These are phyloP conservation scores for Squalus acanthias DNA, from an alignment of 2,797 vertebrate genomes.

Conservation along the genomic window DNA sequence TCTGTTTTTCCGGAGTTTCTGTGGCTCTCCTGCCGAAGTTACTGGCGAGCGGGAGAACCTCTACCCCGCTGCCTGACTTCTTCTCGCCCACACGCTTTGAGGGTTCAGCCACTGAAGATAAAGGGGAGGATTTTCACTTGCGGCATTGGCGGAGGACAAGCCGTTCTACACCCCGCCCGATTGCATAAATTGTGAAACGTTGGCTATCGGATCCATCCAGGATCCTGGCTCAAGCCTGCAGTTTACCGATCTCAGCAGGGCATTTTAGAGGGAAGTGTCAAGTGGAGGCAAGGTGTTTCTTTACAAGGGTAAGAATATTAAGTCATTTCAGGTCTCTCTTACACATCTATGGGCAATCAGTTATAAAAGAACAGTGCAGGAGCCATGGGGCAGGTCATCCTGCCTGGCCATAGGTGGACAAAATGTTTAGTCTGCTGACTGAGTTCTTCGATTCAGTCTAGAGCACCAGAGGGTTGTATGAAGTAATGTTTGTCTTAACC, in stretches of 20 bases:
- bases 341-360: neutral
- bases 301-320: neutral
- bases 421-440: neutral
- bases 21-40: neutral
- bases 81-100: neutral
- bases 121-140: no score
- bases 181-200: neutral
- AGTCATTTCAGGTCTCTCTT: neutral
- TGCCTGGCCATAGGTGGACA: neutral
- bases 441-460: neutral
- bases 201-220: neutral
- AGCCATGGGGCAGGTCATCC: neutral
- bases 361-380: neutral
- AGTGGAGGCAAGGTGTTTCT: neutral
- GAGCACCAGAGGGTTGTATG: neutral
- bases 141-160: no score
- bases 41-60: neutral
- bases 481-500: neutral
- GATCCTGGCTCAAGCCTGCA: neutral
- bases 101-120: neutral
- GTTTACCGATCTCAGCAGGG: neutral
- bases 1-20: neutral
- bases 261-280: neutral
- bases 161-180: no score
- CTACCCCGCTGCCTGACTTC: neutral